Evolutionary conservation across 2,888 invertebrate genomes (phyloP).

Genomic region (Orchesella flavescens): DNA sequence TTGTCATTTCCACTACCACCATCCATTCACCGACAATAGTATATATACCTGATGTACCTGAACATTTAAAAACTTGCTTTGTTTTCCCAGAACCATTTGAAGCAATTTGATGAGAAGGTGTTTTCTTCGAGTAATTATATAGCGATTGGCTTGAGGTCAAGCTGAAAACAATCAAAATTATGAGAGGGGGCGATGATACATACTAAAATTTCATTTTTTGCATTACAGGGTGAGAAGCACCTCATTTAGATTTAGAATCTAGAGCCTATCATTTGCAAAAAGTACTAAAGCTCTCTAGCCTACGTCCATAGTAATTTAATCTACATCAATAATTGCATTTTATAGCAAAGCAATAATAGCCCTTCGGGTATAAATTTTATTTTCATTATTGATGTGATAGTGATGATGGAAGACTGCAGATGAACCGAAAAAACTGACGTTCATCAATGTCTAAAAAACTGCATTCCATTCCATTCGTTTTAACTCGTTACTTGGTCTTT

Average conservation of each 20-base stretch:
- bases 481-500: too few relatives aligned
- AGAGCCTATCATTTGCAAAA: constrained; percentile 7
- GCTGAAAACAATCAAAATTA: constrained; percentile 7
- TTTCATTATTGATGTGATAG: neutral
- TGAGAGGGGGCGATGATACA: neutral
- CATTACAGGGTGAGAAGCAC: neutral
- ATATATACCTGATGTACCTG: too few relatives aligned
- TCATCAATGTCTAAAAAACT: too few relatives aligned
- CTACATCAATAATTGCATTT: constrained; percentile 6
- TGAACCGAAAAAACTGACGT: neutral
- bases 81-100: neutral
- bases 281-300: too few relatives aligned
- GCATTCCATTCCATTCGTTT: too few relatives aligned
- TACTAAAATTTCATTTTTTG: neutral
- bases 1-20: too few relatives aligned
- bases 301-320: neutral
- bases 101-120: neutral
- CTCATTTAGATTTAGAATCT: neutral
- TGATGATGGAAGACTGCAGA: constrained; percentile 1
- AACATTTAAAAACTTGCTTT: too few relatives aligned
- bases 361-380: too few relatives aligned
- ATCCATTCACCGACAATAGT: too few relatives aligned
- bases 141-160: neutral
- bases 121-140: too few relatives aligned
- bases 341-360: neutral